These are phyloP conservation scores for Neotoxoptera formosana DNA, from an alignment of 1,140 invertebrate genomes.

Conservation along the genomic window DNA sequence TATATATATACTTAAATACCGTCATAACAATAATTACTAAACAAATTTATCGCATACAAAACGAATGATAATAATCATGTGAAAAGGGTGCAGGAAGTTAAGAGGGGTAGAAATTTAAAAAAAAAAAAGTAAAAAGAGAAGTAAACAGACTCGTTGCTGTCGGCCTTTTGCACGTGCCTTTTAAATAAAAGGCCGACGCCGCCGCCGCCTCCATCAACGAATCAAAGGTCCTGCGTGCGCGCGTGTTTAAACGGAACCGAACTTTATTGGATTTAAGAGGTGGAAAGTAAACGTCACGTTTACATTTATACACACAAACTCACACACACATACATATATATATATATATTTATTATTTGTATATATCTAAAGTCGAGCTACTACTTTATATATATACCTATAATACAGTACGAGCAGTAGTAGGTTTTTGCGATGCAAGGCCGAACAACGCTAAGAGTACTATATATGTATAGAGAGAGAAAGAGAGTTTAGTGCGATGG, in stretches of 20 bases:
- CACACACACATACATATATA: neutral
- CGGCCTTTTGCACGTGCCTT: neutral
- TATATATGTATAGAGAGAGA: no score
- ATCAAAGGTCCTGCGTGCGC: slow-evolving; percentile 32
- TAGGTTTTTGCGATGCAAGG: slow-evolving; percentile 38
- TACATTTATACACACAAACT: neutral
- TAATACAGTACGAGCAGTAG: neutral
- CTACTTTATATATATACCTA: neutral
- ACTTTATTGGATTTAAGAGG: slow-evolving; percentile 56
- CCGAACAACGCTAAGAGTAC: neutral
- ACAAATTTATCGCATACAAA: neutral
- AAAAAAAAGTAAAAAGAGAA: slow-evolving; percentile 10
- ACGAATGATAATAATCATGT: neutral
- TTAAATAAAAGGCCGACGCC: slow-evolving; percentile 22
- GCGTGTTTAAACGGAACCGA: slow-evolving; percentile 43
- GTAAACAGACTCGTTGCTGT: neutral
- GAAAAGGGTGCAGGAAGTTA: neutral
- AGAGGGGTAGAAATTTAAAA: neutral
- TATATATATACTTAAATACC: neutral
- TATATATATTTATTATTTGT: neutral
- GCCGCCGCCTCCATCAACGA: neutral
- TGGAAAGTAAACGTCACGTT: slow-evolving; percentile 49
- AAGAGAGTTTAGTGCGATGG: slow-evolving; percentile 7
- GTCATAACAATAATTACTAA: slow-evolving; percentile 18
- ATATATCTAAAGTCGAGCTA: neutral